Percentiles rank a stretch among this genome's conserved stretches.
These are phyloP conservation scores for Varanus salvator DNA, from an alignment of 2,113 vertebrate species.

Conservation along the genomic window DNA sequence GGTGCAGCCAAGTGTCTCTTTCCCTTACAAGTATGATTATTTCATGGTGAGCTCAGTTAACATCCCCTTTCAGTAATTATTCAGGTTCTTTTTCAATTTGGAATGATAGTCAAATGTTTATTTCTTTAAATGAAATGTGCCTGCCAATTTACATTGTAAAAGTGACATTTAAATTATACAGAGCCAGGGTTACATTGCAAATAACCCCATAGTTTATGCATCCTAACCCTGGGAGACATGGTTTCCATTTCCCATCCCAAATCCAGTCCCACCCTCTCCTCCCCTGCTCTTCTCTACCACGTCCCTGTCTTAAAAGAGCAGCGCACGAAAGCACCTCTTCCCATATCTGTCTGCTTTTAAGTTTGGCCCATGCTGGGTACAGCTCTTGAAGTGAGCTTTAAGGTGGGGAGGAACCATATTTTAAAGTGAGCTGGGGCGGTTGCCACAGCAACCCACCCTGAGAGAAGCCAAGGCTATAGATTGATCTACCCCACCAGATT, in stretches of 20 bases:
- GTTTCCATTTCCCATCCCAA: constrained; percentile 69
- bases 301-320: constrained; percentile 73
- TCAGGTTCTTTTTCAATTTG: constrained; percentile 49
- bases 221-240: constrained; percentile 63
- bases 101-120: constrained; percentile 43
- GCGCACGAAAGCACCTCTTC: constrained; percentile 73
- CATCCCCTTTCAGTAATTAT: constrained; percentile 59
- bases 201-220: constrained; percentile 43
- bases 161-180: constrained; percentile 62
- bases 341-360: constrained; percentile 84
- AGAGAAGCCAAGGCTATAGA: constrained; percentile 82
- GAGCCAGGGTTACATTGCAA: constrained; percentile 54
- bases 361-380: constrained; percentile 81
- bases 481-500: constrained; percentile 83
- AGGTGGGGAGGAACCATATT: constrained; percentile 70
- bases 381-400: constrained; percentile 83
- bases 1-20: constrained; percentile 43
- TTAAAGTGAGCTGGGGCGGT: constrained; percentile 82
- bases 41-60: constrained; percentile 45
- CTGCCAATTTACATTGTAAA: constrained; percentile 53
- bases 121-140: constrained; percentile 57
- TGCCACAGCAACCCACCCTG: constrained; percentile 85
- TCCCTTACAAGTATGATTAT: constrained; percentile 51
- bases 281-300: constrained; percentile 57
- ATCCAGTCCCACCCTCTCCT: constrained; percentile 55